Evolutionary conservation across 2,113 vertebrate genomes (phyloP).

Genomic region (Paedocypris sp.): DNA sequence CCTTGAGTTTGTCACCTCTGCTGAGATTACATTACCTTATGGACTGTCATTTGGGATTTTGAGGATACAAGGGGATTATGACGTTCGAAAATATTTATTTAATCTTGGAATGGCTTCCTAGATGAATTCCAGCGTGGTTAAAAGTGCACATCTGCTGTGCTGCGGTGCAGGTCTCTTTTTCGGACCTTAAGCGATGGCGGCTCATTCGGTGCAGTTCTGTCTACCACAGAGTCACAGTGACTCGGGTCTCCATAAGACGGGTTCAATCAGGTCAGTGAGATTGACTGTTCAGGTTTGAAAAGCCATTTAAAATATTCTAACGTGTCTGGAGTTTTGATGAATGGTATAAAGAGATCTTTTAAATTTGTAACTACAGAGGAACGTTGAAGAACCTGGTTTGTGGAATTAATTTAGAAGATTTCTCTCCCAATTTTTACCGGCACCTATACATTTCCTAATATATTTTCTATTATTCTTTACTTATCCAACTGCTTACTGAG

Average conservation of each 20-base stretch:
- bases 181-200: constrained; percentile 49
- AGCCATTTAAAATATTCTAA: background rate
- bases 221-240: constrained; percentile 59
- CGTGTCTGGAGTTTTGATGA: background rate
- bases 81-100: constrained; percentile 1
- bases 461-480: too few species aligned
- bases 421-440: too few species aligned
- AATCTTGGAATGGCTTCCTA: background rate
- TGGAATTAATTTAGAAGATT: too few species aligned
- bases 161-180: background rate
- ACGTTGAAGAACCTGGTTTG: too few species aligned
- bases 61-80: constrained; percentile 12
- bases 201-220: constrained; percentile 50
- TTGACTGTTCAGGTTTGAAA: constrained; percentile 10
- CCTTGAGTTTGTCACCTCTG: background rate
- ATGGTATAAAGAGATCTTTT: background rate
- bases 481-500: too few species aligned
- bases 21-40: constrained; percentile 23
- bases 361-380: background rate
- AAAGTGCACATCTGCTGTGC: background rate
- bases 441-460: too few species aligned
- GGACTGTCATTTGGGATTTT: background rate
- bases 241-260: constrained; percentile 53
- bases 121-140: constrained; percentile 2
- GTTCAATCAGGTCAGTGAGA: constrained; percentile 51